Percentiles rank a stretch among this genome's conserved stretches.
Conservation (phyloP, 2,888 invertebrate species). For the Drosophila dives region DNA sequence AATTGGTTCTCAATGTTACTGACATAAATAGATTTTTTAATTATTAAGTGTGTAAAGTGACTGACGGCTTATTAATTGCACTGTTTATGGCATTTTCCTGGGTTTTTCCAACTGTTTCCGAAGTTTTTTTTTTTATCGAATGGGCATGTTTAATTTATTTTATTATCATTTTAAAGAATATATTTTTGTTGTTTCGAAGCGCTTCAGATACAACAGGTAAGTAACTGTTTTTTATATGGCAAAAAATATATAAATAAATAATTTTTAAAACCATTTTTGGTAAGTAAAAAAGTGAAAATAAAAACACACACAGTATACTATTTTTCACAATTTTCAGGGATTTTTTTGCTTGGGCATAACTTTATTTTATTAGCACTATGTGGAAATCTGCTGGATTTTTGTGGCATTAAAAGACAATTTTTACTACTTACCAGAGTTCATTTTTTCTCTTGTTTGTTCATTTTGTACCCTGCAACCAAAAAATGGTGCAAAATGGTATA, state of each 20-base stretch:
- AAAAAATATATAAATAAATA: too few relatives aligned
- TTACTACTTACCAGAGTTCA: conserved; percentile 76
- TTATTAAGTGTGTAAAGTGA: not conserved
- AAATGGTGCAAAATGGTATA: not conserved
- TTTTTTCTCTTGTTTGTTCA: conserved; percentile 57
- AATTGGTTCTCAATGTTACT: not conserved
- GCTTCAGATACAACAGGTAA: not conserved
- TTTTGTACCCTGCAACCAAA: conserved; percentile 23
- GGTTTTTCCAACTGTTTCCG: conserved; percentile 11
- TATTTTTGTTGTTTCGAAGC: not conserved
- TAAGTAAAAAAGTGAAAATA: conserved; percentile 28
- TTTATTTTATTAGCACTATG: conserved; percentile 82
- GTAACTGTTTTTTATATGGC: too few relatives aligned
- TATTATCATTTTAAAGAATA: not conserved
- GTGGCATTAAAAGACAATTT: conserved; percentile 80
- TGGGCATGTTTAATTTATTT: not conserved
- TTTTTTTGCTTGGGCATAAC: conserved; percentile 74
- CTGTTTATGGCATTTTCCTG: conserved; percentile 1
- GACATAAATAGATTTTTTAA: not conserved
- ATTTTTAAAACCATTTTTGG: conserved; percentile 68
- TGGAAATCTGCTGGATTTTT: conserved; percentile 81
- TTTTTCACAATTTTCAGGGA: conserved; percentile 66
- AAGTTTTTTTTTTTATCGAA: not conserved
- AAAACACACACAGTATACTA: conserved; percentile 60
- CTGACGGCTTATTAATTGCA: too few relatives aligned